Conservation (phyloP, 2,797 vertebrate species). For the Chelon auratus region DNA sequence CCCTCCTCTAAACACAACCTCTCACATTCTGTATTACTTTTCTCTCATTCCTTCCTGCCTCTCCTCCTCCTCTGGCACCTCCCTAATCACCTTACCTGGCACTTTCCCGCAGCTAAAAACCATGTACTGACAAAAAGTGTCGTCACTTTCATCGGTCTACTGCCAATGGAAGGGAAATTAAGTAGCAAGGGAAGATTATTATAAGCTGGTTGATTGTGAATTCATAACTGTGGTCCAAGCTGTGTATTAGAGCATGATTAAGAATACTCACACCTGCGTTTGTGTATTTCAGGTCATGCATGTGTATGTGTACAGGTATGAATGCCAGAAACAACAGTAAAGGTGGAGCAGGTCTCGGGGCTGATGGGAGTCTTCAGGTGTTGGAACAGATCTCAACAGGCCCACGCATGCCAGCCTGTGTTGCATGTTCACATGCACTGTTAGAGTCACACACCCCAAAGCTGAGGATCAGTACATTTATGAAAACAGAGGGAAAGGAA, state of each 20-base stretch:
- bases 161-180: conserved; percentile 36
- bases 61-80: conserved; percentile 23
- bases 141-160: conserved; percentile 31
- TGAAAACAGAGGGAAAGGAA: conserved; percentile 23
- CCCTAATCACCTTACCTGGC: conserved; percentile 60
- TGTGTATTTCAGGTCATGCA: conserved; percentile 16
- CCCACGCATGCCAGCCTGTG: conserved; percentile 66
- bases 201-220: conserved; percentile 18
- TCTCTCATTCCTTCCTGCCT: conserved; percentile 59
- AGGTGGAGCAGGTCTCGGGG: conserved; percentile 34
- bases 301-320: conserved; percentile 3
- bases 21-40: conserved; percentile 38
- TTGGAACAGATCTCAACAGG: conserved; percentile 76
- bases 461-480: conserved; percentile 26
- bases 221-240: conserved; percentile 41
- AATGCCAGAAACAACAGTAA: conserved; percentile 16
- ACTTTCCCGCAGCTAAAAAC: conserved; percentile 55
- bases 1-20: conserved; percentile 66
- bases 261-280: neutral
- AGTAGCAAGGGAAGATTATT: conserved; percentile 40
- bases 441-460: conserved; percentile 63
- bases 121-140: conserved; percentile 66
- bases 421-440: conserved; percentile 49
- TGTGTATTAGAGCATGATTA: conserved; percentile 16
- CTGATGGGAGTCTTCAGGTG: conserved; percentile 66